These are phyloP conservation scores for Hesperophylax magnus DNA, from an alignment of 1,140 invertebrate species.

Conservation along the genomic window DNA sequence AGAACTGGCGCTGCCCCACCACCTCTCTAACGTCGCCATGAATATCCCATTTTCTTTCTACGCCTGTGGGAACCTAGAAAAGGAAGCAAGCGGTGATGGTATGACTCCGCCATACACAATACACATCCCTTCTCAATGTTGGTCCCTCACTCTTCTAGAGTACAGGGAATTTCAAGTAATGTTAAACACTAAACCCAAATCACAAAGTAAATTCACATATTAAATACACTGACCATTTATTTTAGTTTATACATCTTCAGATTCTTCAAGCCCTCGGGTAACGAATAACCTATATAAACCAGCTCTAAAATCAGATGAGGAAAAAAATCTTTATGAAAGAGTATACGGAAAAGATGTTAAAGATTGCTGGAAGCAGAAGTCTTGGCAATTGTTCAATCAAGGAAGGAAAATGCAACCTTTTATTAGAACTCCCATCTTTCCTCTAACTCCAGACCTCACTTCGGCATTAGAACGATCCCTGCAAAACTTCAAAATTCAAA, in stretches of 20 bases:
- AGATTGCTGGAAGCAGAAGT: slow-evolving; percentile 13
- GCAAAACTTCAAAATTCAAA: slow-evolving; percentile 42
- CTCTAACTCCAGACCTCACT: slow-evolving; percentile 26
- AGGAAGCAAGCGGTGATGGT: background rate
- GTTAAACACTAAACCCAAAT: no score
- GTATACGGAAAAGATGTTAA: background rate
- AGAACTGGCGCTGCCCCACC: slow-evolving; percentile 20
- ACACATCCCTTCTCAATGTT: no score
- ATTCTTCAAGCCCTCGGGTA: background rate
- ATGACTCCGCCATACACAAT: background rate
- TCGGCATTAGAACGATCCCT: slow-evolving; percentile 19
- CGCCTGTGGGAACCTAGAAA: background rate
- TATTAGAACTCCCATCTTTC: slow-evolving; percentile 27
- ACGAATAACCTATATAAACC: slow-evolving; percentile 6
- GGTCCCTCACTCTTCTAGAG: no score
- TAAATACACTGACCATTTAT: no score
- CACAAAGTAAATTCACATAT: no score
- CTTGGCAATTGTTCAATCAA: background rate
- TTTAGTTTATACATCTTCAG: background rate
- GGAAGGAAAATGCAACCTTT: background rate
- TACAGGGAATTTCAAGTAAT: no score
- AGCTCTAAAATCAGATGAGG: slow-evolving; percentile 27
- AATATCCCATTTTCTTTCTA: slow-evolving; percentile 37
- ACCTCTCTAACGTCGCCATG: slow-evolving; percentile 22
- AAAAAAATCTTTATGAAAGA: slow-evolving; percentile 33